Base-by-base conservation (phyloP, 2,113 vertebrate species). In the Eublepharis macularius region DNA sequence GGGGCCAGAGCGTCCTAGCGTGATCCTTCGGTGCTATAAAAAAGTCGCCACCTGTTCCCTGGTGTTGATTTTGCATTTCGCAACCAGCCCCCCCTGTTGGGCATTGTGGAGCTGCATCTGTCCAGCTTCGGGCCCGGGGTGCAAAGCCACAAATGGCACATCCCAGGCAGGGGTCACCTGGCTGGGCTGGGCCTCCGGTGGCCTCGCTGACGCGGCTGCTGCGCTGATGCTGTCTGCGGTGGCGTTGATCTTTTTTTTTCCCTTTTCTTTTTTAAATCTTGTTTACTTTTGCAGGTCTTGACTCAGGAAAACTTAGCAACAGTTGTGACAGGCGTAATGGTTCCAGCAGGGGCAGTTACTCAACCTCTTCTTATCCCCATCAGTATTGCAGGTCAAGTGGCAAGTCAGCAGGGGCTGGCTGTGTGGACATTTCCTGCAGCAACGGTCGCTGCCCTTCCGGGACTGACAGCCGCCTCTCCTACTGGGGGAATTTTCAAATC, bases 331-430 rank as follows among this genome's bases (percentile, higher is more conserved):
- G 97, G 98, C 87, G 98, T 99, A 97, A 97, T 99, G 97, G 97
- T 99, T 92, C 98, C 98, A 91, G 97, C 98, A 75, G 98, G 98
- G 88, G 97, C 98, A 85, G 96, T 99, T 95, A 97, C 97, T 94
- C 98, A 99, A 95, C 98, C 98, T 87, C 95, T 99, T 95, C 97
- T 99, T 95, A 99, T 99, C 95, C 99, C 99, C 91, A 95, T 99
- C 94, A 99, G 96, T 93, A 97, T 99, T 98, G 97, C 97, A 69
- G 97, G 98, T 91, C 98, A 98, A 94, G 96, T 98, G 88, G 96
- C 96, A n/a, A 97, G 97, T 85, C 98, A 98, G 95, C 98, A 98
- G 76, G 98, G 98, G 89, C 96, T 99, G 94, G 98, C 98, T 82
- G 96, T 99, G 90, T 97, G 98, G 94, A 99, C 98, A 90, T 96